A percentile compares a stretch with the other conserved stretches of the same genome.
Conservation (phyloP, 2,888 invertebrate species). For the Mesodorylaimus sp. region DNA sequence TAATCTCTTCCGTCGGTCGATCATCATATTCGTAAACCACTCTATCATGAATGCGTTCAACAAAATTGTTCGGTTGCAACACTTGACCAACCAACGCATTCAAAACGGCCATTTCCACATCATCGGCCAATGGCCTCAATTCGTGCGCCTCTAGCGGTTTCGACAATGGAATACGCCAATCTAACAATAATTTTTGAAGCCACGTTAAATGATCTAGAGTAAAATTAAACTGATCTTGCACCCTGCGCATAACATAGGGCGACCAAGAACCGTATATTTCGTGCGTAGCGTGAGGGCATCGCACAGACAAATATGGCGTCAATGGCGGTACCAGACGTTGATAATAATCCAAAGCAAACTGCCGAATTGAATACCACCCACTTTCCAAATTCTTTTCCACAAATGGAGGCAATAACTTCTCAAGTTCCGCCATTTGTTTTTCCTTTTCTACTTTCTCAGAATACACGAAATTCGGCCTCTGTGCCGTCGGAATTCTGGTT, state of each 20-base stretch:
- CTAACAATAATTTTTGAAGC: constrained; percentile 10
- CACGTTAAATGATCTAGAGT: constrained; percentile 11
- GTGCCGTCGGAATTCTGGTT: too few relatives aligned
- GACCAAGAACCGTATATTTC: constrained; percentile 12
- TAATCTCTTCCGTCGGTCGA: too few relatives aligned
- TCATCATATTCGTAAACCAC: too few relatives aligned
- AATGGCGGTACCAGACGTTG: not conserved
- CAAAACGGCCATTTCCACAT: constrained; percentile 12
- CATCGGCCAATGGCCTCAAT: constrained; percentile 6
- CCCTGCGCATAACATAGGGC: constrained; percentile 11
- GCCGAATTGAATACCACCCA: constrained; percentile 1
- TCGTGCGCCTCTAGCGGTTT: constrained; percentile 7
- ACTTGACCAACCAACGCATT: constrained; percentile 10
- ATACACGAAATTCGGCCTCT: not conserved
- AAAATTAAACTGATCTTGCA: constrained; percentile 14
- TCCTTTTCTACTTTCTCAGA: constrained; percentile 2
- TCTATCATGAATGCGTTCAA: too few relatives aligned
- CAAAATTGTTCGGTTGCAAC: constrained; percentile 10
- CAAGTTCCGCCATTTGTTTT: constrained; percentile 1
- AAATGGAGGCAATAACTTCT: not conserved
- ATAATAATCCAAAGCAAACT: not conserved
- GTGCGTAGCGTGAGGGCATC: not conserved
- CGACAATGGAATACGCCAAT: constrained; percentile 7
- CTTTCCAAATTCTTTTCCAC: constrained; percentile 6
- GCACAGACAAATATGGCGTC: constrained; percentile 10